A percentile compares a stretch with the other conserved stretches of the same genome.
These are phyloP conservation scores for Symphodus melops DNA, from an alignment of 2,113 vertebrate genomes.

Conservation along the genomic window DNA sequence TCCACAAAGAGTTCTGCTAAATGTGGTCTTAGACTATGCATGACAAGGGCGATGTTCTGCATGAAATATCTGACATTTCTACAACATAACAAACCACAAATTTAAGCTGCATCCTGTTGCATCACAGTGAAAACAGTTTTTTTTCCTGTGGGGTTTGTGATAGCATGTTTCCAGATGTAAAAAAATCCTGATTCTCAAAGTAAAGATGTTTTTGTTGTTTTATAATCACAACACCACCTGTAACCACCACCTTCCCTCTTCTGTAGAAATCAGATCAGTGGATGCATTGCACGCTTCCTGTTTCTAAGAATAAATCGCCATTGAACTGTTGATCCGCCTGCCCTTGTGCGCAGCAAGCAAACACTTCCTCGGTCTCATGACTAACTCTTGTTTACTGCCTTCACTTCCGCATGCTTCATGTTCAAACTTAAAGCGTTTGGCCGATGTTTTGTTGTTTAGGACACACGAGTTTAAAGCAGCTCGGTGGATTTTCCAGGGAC, in stretches of 20 bases:
- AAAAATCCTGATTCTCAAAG: no score
- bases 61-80: constrained; percentile 15
- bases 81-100: not conserved
- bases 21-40: constrained; percentile 7
- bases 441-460: constrained; percentile 31
- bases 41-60: not conserved
- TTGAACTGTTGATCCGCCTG: constrained; percentile 67
- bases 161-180: no score
- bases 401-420: constrained; percentile 39
- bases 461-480: not conserved
- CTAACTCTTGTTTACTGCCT: constrained; percentile 69
- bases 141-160: not conserved
- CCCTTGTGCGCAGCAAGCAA: constrained; percentile 55
- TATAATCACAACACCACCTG: constrained; percentile 2
- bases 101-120: constrained; percentile 6
- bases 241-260: constrained; percentile 21
- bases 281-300: constrained; percentile 69
- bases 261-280: constrained; percentile 55
- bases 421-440: constrained; percentile 35
- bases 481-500: constrained; percentile 46
- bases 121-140: not conserved
- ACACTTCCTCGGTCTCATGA: constrained; percentile 69
- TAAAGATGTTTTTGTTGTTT: constrained; percentile 30
- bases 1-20: constrained; percentile 13
- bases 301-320: constrained; percentile 79